phyloP scores from a whole-genome alignment of 2,888 invertebrate genomes.

The Coelinius sp. region DNA sequence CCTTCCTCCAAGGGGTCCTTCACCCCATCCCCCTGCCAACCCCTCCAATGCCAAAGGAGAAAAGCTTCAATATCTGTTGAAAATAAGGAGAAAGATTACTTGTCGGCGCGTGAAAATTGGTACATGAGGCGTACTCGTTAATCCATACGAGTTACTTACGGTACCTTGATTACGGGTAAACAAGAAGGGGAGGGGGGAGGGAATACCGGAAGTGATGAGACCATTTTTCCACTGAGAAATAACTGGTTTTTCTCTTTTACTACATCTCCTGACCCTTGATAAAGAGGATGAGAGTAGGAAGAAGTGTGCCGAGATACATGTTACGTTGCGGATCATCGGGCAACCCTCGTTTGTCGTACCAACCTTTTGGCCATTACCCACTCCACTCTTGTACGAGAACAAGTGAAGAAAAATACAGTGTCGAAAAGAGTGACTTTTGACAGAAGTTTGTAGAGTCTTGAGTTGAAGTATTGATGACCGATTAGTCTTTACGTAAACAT shows the following conservation, averaged over 20 bases:
- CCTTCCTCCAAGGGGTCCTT: not conserved
- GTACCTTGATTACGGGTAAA: conserved; percentile 51
- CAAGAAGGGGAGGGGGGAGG: too few relatives aligned
- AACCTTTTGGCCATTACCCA: conserved; percentile 14
- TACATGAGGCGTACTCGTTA: conserved; percentile 50
- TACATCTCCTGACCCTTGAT: conserved; percentile 33
- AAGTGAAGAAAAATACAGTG: not conserved
- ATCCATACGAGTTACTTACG: conserved; percentile 54
- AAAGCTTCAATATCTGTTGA: not conserved
- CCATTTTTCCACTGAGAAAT: conserved; percentile 41
- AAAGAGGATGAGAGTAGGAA: not conserved
- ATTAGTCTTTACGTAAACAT: too few relatives aligned
- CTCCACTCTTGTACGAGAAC: not conserved
- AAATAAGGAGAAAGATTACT: not conserved
- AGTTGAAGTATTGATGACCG: too few relatives aligned
- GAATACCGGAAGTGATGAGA: conserved; percentile 40
- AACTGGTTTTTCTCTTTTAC: conserved; percentile 28
- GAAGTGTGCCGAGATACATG: conserved; percentile 24
- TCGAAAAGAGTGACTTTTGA: not conserved
- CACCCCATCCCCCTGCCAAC: not conserved
- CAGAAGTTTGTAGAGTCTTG: not conserved
- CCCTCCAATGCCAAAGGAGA: not conserved
- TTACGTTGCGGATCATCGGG: conserved; percentile 33
- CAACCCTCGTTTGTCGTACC: conserved; percentile 27
- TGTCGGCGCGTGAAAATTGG: conserved; percentile 47